Evolutionary conservation across 2,797 vertebrate species (phyloP).

Genomic region (Lacerta bilineata): DNA sequence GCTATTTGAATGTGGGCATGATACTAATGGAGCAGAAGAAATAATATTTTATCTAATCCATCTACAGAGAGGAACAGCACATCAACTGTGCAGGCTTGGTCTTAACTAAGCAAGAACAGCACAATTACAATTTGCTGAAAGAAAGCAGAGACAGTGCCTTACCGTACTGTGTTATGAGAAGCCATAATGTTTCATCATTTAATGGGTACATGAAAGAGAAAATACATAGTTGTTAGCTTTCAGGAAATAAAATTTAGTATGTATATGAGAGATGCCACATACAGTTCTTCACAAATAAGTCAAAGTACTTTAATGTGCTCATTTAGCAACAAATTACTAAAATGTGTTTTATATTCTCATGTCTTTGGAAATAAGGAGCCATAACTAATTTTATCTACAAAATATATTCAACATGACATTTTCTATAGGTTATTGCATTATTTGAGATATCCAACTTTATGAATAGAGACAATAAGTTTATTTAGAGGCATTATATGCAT

Average conservation of each 20-base stretch:
- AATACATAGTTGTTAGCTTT: slow-evolving; percentile 54
- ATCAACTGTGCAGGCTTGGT: neutral
- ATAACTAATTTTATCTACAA: neutral
- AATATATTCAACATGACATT: neutral
- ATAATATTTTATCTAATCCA: neutral
- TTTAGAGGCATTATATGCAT: no score
- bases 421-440: neutral
- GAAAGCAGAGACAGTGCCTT: slow-evolving; percentile 55
- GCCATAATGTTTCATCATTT: slow-evolving; percentile 55
- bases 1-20: neutral
- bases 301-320: neutral
- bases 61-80: neutral
- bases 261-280: neutral
- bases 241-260: neutral
- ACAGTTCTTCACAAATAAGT: neutral
- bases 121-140: slow-evolving; percentile 29
- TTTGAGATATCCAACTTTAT: neutral
- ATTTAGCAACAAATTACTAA: slow-evolving; percentile 1
- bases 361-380: neutral
- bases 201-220: slow-evolving; percentile 60
- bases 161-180: slow-evolving; percentile 77
- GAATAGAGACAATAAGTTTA: no score
- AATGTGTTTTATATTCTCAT: neutral
- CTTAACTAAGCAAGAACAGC: neutral
- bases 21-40: neutral